Base-by-base conservation (phyloP, 2,888 invertebrate genomes). In the Drosophila phalerata region DNA sequence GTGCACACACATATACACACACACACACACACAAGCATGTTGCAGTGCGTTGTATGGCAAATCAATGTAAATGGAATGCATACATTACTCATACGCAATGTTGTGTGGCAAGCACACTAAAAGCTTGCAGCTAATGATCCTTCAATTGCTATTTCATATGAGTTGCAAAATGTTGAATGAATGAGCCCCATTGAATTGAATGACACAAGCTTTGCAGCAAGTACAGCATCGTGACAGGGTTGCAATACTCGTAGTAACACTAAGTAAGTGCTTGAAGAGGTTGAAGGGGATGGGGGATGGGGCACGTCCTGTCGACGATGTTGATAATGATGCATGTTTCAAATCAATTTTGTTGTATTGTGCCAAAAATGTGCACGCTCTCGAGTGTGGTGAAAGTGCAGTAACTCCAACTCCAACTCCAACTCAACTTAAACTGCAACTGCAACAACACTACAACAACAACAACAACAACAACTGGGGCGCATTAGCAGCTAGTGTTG, bases 271-370 rank as follows among this genome's bases (percentile, higher is more conserved):
- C 67, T 61, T 53, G 60, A 56, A 60, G 72, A 68, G 56, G 48
- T 69, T 62, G 60, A 15, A 3, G 19, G 19, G 19, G 17, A 38
- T n/a, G 47, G 25, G 22, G 25, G 8, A 5, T 15, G 28, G 30
- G n/a, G 8, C 8, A 17, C 13, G n/a, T 69, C 30, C 66, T 60
- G 64, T 65, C 60, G 78, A 71, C 72, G 71, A 64, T 79, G 85
- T 71, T 79, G 80, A 84, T 86, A 85, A 84, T 86, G 86, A 85
- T 86, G 88, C 88, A 88, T 90, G 86, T 85, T 83, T 83, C 89
- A 90, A 90, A 90, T 90, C 90, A 90, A 90, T 90, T 90, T 90
- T 86, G 79, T 83, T 89, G 77, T 81, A 89, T 89, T 89, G 85
- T 88, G 81, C 87, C 89, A 78, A 89, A 86, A 84, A 74, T 84